Conservation (phyloP, 2,113 vertebrate genomes). For the Leiothrix lutea region DNA sequence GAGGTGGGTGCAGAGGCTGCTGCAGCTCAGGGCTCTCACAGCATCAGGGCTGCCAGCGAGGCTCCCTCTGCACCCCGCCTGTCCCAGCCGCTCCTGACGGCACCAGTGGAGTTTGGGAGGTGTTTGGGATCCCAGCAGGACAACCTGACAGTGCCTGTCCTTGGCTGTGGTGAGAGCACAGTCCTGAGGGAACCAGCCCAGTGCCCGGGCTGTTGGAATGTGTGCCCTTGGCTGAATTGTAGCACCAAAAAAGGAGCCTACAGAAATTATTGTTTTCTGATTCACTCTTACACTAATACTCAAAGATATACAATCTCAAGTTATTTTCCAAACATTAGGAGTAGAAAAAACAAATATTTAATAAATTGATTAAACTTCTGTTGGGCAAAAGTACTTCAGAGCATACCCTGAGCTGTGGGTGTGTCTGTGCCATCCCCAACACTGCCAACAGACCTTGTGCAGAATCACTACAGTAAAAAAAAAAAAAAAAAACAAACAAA, state of each 20-base stretch:
- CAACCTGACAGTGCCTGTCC: not conserved
- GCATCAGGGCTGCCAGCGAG: not conserved
- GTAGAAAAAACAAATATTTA: not conserved
- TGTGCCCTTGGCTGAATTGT: not conserved
- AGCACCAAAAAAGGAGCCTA: constrained; percentile 24
- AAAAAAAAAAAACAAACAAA: not conserved
- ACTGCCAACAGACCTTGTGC: not conserved
- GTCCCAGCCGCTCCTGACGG: fast-evolving
- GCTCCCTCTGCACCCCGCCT: not conserved
- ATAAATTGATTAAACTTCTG: not conserved
- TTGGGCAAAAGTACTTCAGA: not conserved
- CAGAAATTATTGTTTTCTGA: not conserved
- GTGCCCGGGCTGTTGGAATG: not conserved
- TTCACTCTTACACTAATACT: not conserved
- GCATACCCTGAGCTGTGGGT: not conserved
- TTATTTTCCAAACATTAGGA: not conserved
- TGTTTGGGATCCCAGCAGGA: not conserved
- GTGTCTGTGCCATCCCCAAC: not conserved
- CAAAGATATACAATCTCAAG: not conserved
- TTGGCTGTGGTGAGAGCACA: not conserved
- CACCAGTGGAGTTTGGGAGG: fast-evolving
- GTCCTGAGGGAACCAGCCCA: not conserved
- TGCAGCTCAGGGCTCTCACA: not conserved
- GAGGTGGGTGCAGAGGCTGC: not conserved
- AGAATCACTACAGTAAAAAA: not conserved